A percentile compares a stretch with the other conserved stretches of the same genome.
Conservation (phyloP, 2,888 invertebrate species). For the Argyresthia goedartella region DNA sequence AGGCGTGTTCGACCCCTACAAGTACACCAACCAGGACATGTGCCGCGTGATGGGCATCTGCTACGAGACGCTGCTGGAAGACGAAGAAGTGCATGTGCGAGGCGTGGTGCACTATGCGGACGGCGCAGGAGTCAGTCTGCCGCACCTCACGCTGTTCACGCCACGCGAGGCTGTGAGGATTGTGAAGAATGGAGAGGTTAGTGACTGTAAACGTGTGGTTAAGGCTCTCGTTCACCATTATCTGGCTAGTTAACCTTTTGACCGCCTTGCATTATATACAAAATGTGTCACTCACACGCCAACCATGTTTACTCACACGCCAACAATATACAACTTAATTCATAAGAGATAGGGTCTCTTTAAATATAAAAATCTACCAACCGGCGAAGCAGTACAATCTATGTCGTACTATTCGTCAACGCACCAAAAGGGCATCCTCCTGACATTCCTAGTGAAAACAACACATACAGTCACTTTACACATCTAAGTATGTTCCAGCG, state of each 20-base stretch:
- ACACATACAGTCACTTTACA: no score
- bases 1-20: constrained; percentile 85
- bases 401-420: no score
- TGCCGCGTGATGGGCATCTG: constrained; percentile 82
- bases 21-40: constrained; percentile 83
- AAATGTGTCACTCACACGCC: no score
- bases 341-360: no score
- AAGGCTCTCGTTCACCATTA: not conserved
- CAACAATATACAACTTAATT: no score
- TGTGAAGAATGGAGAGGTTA: constrained; percentile 84
- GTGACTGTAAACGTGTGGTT: not conserved
- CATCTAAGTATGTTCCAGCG: constrained; percentile 50
- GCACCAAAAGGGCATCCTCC: no score
- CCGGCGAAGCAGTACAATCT: no score
- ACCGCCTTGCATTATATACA: no score
- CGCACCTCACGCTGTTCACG: constrained; percentile 82
- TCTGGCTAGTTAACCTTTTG: no score
- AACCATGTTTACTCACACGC: no score
- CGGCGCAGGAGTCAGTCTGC: constrained; percentile 79
- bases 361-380: no score
- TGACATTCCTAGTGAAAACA: no score
- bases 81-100: constrained; percentile 83
- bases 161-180: constrained; percentile 84
- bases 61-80: constrained; percentile 84
- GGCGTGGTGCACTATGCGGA: constrained; percentile 86